Conservation (phyloP, 2,113 vertebrate species). For the Esox niger region DNA sequence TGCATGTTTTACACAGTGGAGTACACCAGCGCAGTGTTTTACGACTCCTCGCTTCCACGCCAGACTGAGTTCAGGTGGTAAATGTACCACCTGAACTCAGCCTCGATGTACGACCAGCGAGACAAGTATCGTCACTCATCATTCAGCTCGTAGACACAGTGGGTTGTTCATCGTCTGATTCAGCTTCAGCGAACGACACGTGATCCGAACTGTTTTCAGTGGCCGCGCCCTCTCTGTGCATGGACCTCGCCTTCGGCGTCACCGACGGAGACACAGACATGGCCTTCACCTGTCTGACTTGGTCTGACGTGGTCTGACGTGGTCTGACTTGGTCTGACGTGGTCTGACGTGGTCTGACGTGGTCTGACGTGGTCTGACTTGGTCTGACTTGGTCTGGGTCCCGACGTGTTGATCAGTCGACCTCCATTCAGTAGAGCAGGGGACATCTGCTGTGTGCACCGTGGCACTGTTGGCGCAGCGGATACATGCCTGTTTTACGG, state of each 20-base stretch:
- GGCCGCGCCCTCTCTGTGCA: no score
- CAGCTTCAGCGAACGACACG: slow-evolving; percentile 39
- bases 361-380: no score
- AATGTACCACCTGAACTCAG: background rate
- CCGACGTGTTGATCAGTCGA: slow-evolving; percentile 24
- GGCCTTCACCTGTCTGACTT: slow-evolving; percentile 13
- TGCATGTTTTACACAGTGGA: background rate
- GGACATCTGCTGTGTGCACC: background rate
- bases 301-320: slow-evolving; percentile 13
- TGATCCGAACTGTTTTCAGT: slow-evolving; percentile 16
- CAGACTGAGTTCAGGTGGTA: no score
- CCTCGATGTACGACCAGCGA: slow-evolving; percentile 7
- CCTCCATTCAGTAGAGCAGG: background rate
- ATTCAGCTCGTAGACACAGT: slow-evolving; percentile 7
- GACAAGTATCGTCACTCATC: slow-evolving; percentile 7
- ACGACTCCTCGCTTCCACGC: background rate
- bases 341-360: no score
- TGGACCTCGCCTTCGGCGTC: background rate
- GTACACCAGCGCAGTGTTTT: background rate
- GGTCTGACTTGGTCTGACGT: no score
- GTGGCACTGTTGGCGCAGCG: no score
- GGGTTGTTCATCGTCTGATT: no score
- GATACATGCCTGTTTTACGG: no score
- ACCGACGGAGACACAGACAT: slow-evolving; percentile 13
- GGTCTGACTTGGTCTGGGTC: slow-evolving; percentile 10